These are phyloP conservation scores for Triplophysa rosa DNA, from an alignment of 2,113 vertebrate species.

Conservation along the genomic window DNA sequence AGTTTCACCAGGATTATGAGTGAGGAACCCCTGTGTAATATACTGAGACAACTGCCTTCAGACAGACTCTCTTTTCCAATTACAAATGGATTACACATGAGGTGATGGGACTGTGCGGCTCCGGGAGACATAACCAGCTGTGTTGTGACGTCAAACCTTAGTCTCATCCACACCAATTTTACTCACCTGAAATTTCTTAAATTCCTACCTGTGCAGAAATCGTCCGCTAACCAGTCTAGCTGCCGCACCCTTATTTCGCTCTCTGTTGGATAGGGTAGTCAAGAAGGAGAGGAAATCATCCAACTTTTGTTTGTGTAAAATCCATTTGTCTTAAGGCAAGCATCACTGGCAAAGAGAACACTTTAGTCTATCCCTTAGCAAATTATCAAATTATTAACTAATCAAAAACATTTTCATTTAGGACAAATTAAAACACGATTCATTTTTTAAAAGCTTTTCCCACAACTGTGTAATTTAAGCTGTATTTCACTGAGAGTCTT, in stretches of 20 bases:
- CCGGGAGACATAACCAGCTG: background rate
- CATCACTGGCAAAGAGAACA: background rate
- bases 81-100: constrained; percentile 15
- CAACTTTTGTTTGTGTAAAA: background rate
- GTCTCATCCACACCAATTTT: background rate
- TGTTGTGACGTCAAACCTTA: background rate
- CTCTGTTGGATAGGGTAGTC: constrained; percentile 61
- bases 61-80: background rate
- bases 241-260: constrained; percentile 78
- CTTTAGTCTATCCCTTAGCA: background rate
- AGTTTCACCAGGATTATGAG: background rate
- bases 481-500: background rate
- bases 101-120: constrained; percentile 9
- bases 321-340: background rate
- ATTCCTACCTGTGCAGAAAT: constrained; percentile 80
- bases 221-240: constrained; percentile 84
- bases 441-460: background rate
- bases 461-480: background rate
- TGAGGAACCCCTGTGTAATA: background rate
- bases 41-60: background rate
- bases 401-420: background rate
- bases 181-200: background rate
- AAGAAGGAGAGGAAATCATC: background rate
- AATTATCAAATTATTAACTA: background rate
- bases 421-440: background rate